Evolutionary conservation across 2,797 vertebrate species (phyloP), one percentile per base, ranked within the genome.

Genomic region (Myiothlypis coronata): DNA sequence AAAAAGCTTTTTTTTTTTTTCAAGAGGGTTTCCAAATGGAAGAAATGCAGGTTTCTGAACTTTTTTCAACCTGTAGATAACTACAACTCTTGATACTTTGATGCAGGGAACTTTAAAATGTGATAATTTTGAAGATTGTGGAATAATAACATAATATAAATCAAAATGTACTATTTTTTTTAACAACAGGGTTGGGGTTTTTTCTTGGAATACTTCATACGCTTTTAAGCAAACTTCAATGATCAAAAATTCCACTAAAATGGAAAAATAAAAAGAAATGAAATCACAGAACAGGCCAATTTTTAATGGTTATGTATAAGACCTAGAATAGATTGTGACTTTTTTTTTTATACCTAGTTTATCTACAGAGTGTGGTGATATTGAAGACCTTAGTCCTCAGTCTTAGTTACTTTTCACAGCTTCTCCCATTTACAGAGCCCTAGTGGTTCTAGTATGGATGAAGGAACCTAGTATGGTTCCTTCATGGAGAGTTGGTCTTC

Each of bases 301-400:
- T 46, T 90, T 90, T 65, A 24, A 41, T 52, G 28, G 7, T 6
- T 15, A 52, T 3, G 1, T 60, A 3, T 18, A 63, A 55, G 14
- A 78, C 6, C 15, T 44, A 3, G 7, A 41, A 10, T 17, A 83
- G 10, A 28, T 0, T 1, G 39, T 27, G 2, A 47, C 12, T 3
- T 6, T 52, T 17, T 6, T 50, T 49, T 20, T 82, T 46, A 27
- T 14, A n/a, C 17, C 8, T 63, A 37, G 7, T 4, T 64, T 60
- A 53, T 27, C 8, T 67, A 47, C 35, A 81, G 28, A 20, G 32
- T 18, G 13, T 22, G 46, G 11, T 8, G 10, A 37, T 63, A 20
- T 19, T 0, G 0, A 41, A 47, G 37, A 52, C 47, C 14, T 46
- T 49, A 46, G 26, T 60, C 4, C 2, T 67, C 13, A 34, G 18